Conservation (phyloP, 1,140 invertebrate genomes). For the Drosophila ficusphila region DNA sequence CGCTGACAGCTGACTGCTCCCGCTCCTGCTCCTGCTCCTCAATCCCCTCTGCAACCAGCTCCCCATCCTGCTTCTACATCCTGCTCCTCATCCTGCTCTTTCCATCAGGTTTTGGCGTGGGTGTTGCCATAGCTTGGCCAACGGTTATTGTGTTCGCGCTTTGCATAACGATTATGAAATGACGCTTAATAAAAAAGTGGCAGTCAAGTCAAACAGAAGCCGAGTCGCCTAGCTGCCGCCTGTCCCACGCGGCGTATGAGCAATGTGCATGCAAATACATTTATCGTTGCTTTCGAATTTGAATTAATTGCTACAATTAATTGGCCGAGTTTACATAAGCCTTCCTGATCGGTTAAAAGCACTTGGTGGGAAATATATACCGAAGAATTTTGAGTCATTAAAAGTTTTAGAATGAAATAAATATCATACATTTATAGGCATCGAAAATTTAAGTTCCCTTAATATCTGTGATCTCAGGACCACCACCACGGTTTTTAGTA, state of each 20-base stretch:
- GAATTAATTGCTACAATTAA: slow-evolving; percentile 55
- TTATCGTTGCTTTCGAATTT: slow-evolving; percentile 25
- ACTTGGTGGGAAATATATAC: no score
- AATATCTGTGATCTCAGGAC: no score
- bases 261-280: slow-evolving; percentile 18
- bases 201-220: slow-evolving; percentile 38
- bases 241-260: slow-evolving; percentile 23
- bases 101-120: slow-evolving; percentile 4
- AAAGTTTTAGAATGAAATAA: no score
- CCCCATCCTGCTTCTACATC: background rate
- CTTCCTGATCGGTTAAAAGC: background rate
- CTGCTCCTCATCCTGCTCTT: slow-evolving; percentile 2
- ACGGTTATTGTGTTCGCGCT: slow-evolving; percentile 27
- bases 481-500: no score
- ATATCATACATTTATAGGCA: no score
- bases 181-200: slow-evolving; percentile 24
- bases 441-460: no score
- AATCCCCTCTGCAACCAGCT: no score
- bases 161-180: slow-evolving; percentile 52
- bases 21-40: background rate
- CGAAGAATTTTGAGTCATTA: no score
- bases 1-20: slow-evolving; percentile 31
- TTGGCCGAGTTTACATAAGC: slow-evolving; percentile 14
- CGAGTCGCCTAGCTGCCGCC: slow-evolving; percentile 6
- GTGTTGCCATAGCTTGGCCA: slow-evolving; percentile 24